Evolutionary conservation across 2,797 vertebrate species (phyloP).

Genomic region (Enteromius anoplus): DNA sequence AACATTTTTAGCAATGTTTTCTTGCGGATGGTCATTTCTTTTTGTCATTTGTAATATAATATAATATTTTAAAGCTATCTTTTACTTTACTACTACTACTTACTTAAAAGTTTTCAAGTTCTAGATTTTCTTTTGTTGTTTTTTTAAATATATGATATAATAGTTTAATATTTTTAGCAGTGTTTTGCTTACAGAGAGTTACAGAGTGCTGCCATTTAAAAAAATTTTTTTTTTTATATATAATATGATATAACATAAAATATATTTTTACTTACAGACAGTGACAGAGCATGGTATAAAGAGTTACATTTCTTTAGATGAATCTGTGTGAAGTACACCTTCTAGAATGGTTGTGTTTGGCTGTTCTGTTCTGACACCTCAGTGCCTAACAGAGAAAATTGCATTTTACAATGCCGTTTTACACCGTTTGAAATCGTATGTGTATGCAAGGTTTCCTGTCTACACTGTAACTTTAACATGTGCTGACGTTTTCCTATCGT

Average conservation of each 20-base stretch:
- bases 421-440: neutral
- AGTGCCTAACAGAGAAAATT: neutral
- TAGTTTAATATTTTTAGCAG: no score
- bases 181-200: neutral
- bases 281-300: neutral
- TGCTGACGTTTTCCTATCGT: slow-evolving; percentile 21
- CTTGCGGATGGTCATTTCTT: no score
- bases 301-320: neutral
- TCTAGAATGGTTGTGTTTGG: neutral
- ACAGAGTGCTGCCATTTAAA: neutral
- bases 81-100: neutral
- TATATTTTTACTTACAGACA: neutral
- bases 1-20: no score
- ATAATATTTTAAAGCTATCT: neutral
- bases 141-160: neutral
- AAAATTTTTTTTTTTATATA: no score
- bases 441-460: neutral
- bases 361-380: neutral
- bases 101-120: no score
- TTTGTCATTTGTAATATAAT: no score
- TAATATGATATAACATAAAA: no score
- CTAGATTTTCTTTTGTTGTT: no score
- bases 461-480: neutral
- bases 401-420: neutral
- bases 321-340: neutral